phyloP scores from a whole-genome alignment of 2,113 vertebrate genomes.

The Sorex fumeus region DNA sequence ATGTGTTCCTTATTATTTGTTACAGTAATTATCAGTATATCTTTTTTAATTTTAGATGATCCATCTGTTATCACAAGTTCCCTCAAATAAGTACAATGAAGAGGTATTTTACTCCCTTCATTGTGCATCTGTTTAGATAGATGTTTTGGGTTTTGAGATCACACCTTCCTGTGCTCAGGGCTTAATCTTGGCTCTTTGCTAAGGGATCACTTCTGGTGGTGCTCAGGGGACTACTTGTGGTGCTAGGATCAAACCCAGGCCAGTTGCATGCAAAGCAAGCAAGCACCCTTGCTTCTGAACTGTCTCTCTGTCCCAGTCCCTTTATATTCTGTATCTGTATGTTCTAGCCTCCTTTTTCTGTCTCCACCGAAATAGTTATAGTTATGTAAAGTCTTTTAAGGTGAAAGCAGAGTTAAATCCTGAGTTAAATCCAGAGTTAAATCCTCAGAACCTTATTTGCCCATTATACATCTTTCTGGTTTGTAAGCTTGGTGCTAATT shows the following conservation, averaged over 20 bases:
- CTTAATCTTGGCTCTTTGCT: too few relatives aligned
- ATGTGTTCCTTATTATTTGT: too few relatives aligned
- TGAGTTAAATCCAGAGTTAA: not conserved
- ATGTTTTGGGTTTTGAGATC: too few relatives aligned
- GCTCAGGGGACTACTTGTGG: too few relatives aligned
- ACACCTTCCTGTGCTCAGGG: too few relatives aligned
- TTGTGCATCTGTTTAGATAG: not conserved
- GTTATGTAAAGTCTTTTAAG: not conserved
- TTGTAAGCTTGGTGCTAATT: conserved; percentile 42
- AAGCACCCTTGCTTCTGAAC: too few relatives aligned
- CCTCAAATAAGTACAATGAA: not conserved
- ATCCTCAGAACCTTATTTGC: not conserved
- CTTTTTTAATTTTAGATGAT: conserved; percentile 27
- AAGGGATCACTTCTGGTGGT: too few relatives aligned
- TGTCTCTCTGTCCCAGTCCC: too few relatives aligned
- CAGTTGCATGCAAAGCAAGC: too few relatives aligned
- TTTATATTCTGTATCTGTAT: not conserved
- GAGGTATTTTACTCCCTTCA: not conserved
- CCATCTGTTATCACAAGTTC: not conserved
- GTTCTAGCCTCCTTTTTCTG: not conserved
- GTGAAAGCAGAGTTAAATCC: conserved; percentile 33
- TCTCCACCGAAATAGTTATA: not conserved
- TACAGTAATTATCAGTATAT: conserved; percentile 19
- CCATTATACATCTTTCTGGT: conserved; percentile 20
- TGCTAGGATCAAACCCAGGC: too few relatives aligned